Percentiles rank a stretch among this genome's conserved stretches.
Conservation (phyloP, 2,113 vertebrate genomes). For the Dermatemys mawii region DNA sequence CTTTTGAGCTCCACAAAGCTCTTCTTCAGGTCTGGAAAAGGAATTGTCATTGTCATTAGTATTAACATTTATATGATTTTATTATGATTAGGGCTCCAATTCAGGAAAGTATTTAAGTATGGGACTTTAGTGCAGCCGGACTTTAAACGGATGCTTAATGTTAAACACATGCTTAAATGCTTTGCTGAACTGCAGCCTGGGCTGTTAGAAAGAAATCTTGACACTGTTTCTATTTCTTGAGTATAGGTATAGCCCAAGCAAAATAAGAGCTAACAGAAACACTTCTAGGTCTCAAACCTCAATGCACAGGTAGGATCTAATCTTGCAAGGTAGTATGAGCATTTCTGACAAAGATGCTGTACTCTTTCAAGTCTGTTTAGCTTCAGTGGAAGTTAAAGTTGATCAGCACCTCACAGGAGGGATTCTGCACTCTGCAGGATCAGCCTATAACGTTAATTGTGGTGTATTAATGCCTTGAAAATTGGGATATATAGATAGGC, state of each 20-base stretch:
- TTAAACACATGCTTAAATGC: neutral
- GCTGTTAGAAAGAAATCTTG: neutral
- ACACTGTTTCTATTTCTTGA: neutral
- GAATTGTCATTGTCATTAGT: neutral
- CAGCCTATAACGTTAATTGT: neutral
- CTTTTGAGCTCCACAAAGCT: neutral
- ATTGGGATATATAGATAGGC: neutral
- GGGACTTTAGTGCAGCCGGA: neutral
- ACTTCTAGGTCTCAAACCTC: neutral
- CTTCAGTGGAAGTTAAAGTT: neutral
- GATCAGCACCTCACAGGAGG: neutral
- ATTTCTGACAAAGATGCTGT: neutral
- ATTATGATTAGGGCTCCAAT: fast-evolving
- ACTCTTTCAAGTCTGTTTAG: neutral
- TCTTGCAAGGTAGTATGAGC: neutral
- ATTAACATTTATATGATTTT: neutral
- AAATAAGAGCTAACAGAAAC: neutral
- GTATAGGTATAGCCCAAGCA: neutral
- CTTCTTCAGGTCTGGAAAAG: neutral
- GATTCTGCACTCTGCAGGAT: neutral
- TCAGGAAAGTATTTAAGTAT: neutral
- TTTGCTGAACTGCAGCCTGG: neutral
- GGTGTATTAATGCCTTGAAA: neutral
- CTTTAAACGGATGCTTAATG: neutral
- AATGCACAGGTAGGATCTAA: neutral